These are phyloP conservation scores for Stenopsyche tienmushanensis DNA, from an alignment of 1,140 invertebrate species.

Conservation along the genomic window DNA sequence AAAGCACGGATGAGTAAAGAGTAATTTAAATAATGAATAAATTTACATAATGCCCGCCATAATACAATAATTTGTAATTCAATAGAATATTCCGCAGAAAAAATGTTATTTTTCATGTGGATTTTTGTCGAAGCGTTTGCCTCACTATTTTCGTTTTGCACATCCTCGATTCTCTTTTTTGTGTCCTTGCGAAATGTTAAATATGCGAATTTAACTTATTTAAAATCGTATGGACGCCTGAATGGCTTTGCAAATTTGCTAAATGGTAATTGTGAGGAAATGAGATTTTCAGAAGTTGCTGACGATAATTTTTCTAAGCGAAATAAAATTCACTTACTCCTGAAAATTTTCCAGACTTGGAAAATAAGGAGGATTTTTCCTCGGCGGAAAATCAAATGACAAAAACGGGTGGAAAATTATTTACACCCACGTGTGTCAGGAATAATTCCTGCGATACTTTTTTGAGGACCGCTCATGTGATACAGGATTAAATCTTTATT, in stretches of 20 bases:
- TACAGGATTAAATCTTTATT: too few species aligned
- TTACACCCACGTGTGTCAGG: too few species aligned
- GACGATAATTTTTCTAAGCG: conserved; percentile 35
- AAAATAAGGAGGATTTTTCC: too few species aligned
- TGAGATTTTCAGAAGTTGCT: conserved; percentile 37
- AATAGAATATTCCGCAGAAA: conserved; percentile 35
- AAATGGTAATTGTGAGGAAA: conserved; percentile 34
- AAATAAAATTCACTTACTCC: conserved; percentile 22
- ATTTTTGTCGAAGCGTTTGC: conserved; percentile 7
- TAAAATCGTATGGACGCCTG: neutral
- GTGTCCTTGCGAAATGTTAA: neutral
- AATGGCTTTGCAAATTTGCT: conserved; percentile 6
- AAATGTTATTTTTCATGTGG: too few species aligned
- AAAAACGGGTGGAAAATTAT: too few species aligned
- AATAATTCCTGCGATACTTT: too few species aligned
- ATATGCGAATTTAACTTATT: neutral
- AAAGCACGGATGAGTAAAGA: conserved; percentile 38
- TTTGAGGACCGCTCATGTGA: too few species aligned
- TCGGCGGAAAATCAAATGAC: too few species aligned
- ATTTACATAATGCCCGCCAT: conserved; percentile 38
- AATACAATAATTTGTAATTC: conserved; percentile 42
- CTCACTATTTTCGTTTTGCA: neutral
- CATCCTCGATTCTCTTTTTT: neutral
- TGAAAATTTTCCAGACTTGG: conserved; percentile 19
- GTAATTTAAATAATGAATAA: conserved; percentile 42